A percentile compares a stretch with the other conserved stretches of the same genome.
Evolutionary conservation across 2,113 vertebrate genomes (phyloP).

Genomic region (Scalopus aquaticus): DNA sequence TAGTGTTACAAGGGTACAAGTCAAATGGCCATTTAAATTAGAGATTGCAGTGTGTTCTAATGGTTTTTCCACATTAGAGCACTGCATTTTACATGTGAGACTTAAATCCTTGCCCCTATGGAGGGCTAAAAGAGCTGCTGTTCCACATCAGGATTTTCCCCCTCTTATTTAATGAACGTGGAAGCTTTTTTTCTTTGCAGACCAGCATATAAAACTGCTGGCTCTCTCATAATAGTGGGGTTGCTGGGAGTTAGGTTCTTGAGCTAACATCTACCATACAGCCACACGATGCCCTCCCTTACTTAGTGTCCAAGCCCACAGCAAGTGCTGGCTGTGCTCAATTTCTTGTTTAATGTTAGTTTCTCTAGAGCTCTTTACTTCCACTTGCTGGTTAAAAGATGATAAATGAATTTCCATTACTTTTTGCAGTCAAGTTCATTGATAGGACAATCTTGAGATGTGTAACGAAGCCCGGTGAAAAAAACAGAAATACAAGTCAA

Average conservation of each 20-base stretch:
- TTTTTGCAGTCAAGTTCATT: neutral
- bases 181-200: constrained; percentile 28
- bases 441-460: neutral
- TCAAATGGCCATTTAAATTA: neutral
- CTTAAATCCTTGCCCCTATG: constrained; percentile 1
- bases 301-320: neutral
- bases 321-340: neutral
- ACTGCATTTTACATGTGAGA: neutral
- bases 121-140: neutral
- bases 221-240: neutral
- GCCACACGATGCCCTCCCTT: neutral
- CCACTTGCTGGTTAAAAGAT: neutral
- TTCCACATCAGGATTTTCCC: constrained; percentile 2
- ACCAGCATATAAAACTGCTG: neutral
- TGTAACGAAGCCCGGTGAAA: neutral
- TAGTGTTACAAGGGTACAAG: neutral
- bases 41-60: neutral
- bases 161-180: neutral
- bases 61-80: neutral
- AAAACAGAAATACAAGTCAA: neutral
- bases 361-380: neutral
- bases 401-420: neutral
- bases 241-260: neutral
- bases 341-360: neutral
- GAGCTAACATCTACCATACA: neutral